Base-by-base conservation (phyloP, 2,888 invertebrate species). In the Syritta pipiens region DNA sequence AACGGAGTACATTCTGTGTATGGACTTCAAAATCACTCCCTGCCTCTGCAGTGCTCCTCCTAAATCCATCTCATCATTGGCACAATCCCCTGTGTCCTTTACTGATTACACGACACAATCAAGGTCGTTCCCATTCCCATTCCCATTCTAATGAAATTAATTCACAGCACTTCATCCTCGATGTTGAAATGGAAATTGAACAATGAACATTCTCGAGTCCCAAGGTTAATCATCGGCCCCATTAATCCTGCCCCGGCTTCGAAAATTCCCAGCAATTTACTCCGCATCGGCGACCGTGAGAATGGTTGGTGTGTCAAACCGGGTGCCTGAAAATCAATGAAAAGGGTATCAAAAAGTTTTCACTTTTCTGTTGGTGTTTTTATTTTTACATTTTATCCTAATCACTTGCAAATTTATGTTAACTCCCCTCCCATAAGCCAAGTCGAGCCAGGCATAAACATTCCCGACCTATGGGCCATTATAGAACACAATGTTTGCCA, bases 371-470 rank as follows among this genome's bases (percentile, higher is more conserved):
- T n/a, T n/a, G n/a, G n/a, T n/a, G n/a, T n/a, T n/a, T n/a, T n/a
- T n/a, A n/a, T n/a, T n/a, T n/a, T n/a, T n/a, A n/a, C n/a, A n/a
- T 19, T 53, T 32, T 24, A 3, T 4, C 22, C 53, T 35, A 65
- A 65, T 35, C 44, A 65, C 22, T 65, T 65, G 35, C 12, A 65
- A 65, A 65, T 65, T 55, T 55, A 55, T 53, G 42, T 26, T 17
- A 40, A 62, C 48, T 28, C 37, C 28, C n/a, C n/a, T n/a, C n/a
- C n/a, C n/a, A n/a, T n/a, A n/a, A n/a, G n/a, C n/a, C n/a, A n/a
- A n/a, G n/a, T n/a, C n/a, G n/a, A n/a, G n/a, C n/a, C n/a, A n/a
- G n/a, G n/a, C n/a, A 53, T 24, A 14, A 17, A 10, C 12, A 51
- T 12, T 28, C 26, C 17, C 30, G 10, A 2, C 14, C 28, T 14